A percentile compares a stretch with the other conserved stretches of the same genome.
phyloP scores from a whole-genome alignment of 2,888 invertebrate species.

The Dasypogon diadema region DNA sequence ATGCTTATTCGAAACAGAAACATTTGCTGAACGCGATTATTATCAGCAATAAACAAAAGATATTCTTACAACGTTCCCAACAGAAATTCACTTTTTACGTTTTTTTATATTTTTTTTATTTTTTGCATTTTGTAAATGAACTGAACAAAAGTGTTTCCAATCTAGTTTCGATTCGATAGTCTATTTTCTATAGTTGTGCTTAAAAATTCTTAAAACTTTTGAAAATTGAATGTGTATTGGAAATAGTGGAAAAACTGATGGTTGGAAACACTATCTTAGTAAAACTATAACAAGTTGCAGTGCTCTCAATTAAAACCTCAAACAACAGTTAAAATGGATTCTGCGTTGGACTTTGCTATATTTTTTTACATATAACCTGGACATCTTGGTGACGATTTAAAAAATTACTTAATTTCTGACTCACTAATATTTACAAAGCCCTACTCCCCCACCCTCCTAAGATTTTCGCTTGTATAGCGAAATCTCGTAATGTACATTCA shows the following conservation, averaged over 20 bases:
- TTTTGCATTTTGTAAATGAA: too few relatives aligned
- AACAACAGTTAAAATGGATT: conserved; percentile 38
- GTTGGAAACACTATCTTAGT: neutral
- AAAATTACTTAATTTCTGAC: conserved; percentile 22
- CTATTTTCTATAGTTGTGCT: neutral
- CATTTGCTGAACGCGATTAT: neutral
- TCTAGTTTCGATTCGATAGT: neutral
- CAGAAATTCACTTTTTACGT: too few relatives aligned
- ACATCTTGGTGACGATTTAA: conserved; percentile 34
- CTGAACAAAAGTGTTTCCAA: neutral
- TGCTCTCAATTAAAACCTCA: conserved; percentile 20
- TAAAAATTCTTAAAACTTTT: neutral
- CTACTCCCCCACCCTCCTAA: too few relatives aligned
- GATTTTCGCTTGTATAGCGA: neutral
- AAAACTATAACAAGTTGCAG: conserved; percentile 1
- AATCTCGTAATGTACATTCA: conserved; percentile 29
- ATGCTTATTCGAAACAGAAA: neutral
- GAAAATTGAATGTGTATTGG: neutral
- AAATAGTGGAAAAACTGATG: neutral
- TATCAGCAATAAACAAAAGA: neutral
- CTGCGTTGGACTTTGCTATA: neutral
- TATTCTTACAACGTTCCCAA: neutral
- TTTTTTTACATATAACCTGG: conserved; percentile 33
- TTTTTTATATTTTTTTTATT: too few relatives aligned
- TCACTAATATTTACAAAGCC: conserved; percentile 16